Evolutionary conservation across 2,113 vertebrate genomes (phyloP), one percentile per base, ranked within the genome.

Genomic region (Gobiocypris rarus): DNA sequence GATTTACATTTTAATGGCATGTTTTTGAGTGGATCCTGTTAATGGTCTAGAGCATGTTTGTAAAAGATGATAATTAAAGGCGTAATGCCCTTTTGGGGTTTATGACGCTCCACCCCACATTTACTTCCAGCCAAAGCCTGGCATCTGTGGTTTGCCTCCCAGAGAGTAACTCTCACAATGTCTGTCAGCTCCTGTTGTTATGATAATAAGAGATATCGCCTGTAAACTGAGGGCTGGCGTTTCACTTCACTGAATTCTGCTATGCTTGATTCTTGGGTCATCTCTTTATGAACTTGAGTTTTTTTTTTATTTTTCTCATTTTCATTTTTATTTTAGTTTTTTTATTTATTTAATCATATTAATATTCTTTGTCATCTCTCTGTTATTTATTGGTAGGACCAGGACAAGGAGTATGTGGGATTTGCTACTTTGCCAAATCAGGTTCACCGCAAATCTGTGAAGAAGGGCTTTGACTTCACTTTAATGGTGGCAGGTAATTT

Each of bases 381-480:
- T 75, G 1, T 61, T 52, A 83, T 1, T 73, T 69, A 2, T 71
- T 80, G 4, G 1, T 87, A 98, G 97, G 96, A 97, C 83, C 94
- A 94, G 76, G 96, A 96, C 87, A 97, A 96, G 89, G 96, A 98
- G 31, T 98, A 98, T 0, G 96, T 98, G 54, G 97, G 97, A 38
- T 98, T 98, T 1, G 96, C 97, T 3, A 98, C 97, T 0, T 93
- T 99, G 69, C 98, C 97, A 84, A 99, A 97, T 92, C 98, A 99
- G 92, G 97, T 99, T 71, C 98, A 99, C 87, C 95, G 97, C 56
- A 99, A 99, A 90, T 99, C 97, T 0, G 97, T 99, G 89, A 99
- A 99, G 93, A 99, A 98, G 91, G 98, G 97, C 88, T 99, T 99
- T 5, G 98, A 99, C 91, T 99, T 99, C 92, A 99, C 98, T 4